These are phyloP conservation scores for Drosophila melanosoma DNA, from an alignment of 2,888 invertebrate species.

Conservation along the genomic window DNA sequence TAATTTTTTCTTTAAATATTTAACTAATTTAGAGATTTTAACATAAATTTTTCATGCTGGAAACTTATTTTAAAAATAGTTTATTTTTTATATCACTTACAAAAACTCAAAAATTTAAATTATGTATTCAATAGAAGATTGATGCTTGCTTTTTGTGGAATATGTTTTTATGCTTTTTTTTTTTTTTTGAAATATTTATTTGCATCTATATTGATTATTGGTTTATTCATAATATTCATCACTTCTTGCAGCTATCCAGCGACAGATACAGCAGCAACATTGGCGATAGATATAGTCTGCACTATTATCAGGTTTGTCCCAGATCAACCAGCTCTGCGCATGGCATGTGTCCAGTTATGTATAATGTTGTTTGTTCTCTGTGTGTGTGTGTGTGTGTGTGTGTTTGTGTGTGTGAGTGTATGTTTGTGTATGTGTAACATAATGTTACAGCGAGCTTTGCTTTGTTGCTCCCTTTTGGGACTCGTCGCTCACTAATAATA, in stretches of 20 bases:
- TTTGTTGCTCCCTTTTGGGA: background rate
- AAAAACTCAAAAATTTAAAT: no score
- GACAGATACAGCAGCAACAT: conserved; percentile 81
- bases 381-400: background rate
- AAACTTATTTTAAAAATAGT: no score
- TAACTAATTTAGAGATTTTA: no score
- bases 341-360: conserved; percentile 35
- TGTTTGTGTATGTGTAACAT: background rate
- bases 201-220: conserved; percentile 2
- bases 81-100: no score
- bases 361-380: conserved; percentile 17
- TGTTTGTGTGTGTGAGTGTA: background rate
- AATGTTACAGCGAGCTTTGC: background rate
- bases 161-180: no score
- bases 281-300: conserved; percentile 80
- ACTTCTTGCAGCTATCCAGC: conserved; percentile 64
- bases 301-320: conserved; percentile 80
- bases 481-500: background rate
- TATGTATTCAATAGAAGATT: no score
- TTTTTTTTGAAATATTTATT: background rate
- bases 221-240: conserved; percentile 14
- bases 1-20: no score
- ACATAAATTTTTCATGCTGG: no score
- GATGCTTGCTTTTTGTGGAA: background rate
- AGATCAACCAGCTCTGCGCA: conserved; percentile 18